Conservation (phyloP, 2,113 vertebrate genomes). For the Phrynosoma platyrhinos region DNA sequence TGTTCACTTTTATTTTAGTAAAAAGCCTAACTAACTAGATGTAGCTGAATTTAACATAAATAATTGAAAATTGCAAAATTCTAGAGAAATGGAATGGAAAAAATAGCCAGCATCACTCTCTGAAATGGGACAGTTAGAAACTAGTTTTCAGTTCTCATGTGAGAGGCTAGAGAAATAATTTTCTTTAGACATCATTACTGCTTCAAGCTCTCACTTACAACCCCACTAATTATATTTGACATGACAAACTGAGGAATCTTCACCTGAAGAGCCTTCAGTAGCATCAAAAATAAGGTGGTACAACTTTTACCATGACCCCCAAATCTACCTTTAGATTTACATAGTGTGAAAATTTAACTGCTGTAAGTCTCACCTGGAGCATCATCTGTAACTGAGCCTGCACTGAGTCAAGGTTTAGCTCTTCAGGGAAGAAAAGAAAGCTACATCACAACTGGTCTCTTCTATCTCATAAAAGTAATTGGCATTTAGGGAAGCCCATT, state of each 20-base stretch:
- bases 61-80: slow-evolving; percentile 64
- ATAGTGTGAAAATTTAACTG: not conserved
- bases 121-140: slow-evolving; percentile 60
- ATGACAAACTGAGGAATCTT: not conserved
- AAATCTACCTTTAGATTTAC: not conserved
- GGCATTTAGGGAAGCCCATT: not conserved
- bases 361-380: not conserved
- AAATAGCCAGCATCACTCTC: slow-evolving; percentile 46
- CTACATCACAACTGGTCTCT: not conserved
- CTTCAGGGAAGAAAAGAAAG: not conserved
- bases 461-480: not conserved
- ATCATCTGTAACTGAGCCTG: not conserved
- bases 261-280: no score
- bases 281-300: not conserved
- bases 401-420: not conserved
- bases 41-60: slow-evolving; percentile 59
- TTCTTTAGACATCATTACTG: slow-evolving; percentile 5
- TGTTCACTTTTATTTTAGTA: slow-evolving; percentile 48
- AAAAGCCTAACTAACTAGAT: slow-evolving; percentile 57
- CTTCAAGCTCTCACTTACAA: not conserved
- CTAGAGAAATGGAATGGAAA: slow-evolving; percentile 57
- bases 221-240: not conserved
- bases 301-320: not conserved
- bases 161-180: slow-evolving; percentile 16
- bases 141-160: slow-evolving; percentile 52